Evolutionary conservation across 1,140 invertebrate species (phyloP), one percentile per base, ranked within the genome.

Genomic region (Lepidurus arcticus): DNA sequence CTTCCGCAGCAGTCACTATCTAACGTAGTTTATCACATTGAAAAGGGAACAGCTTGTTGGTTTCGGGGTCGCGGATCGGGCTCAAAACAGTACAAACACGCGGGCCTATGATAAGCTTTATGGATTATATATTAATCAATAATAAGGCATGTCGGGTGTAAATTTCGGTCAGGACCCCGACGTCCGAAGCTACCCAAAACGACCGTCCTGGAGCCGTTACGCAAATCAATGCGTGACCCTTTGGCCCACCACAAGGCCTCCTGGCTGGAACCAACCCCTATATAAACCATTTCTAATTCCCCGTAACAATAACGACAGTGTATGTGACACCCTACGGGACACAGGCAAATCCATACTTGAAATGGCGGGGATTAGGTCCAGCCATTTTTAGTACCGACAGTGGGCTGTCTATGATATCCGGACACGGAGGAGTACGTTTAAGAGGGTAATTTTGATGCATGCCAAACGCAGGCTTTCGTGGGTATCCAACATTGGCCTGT

Each of bases 221-320:
- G 53, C 21, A 65, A 65, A 65, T 65, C 53, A 65, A 65, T 65
- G 53, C 53, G 53, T 65, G 53, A 65, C 53, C 53, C 53, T 16
- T 65, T 16, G 53, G 53, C 47, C 47, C 5, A 1, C 34, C 34
- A 34, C 34, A 34, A 34, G 34, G 34, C 34, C 34, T 34, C 34
- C 34, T 34, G 16, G 53, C 53, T 21, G 6, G 53, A 65, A 65
- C 53, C 8, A 65, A 13, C 53, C 53, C 53, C 53, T 65, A n/a
- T 65, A 65, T 65, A 21, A 65, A 65, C 16, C 53, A 65, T 65
- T 65, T 21, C 21, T 65, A 65, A 65, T 65, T 11, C 53, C 53
- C 53, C 53, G 53, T 65, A 65, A 65, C 53, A 65, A 65, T 34
- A 65, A 9, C 16, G 16, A 16, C 53, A 65, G n/a, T 34, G 34